Conservation (phyloP, 2,797 vertebrate genomes). For the Ciconia nigra region DNA sequence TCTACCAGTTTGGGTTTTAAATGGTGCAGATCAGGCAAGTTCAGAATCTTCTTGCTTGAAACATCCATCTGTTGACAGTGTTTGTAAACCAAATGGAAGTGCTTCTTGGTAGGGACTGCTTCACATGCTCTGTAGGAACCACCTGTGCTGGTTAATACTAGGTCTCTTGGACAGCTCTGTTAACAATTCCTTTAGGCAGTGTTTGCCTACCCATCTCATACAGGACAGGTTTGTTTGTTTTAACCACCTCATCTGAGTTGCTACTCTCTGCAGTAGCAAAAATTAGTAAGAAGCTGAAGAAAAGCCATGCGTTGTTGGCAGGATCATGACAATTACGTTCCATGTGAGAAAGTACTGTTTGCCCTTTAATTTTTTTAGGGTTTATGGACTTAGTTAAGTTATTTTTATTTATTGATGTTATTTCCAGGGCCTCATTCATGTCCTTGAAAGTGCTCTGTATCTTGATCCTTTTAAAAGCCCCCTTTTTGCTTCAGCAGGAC, state of each 20-base stretch:
- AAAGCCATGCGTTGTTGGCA: background rate
- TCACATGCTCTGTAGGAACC: background rate
- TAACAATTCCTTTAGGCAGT: background rate
- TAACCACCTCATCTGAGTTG: background rate
- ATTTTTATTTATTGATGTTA: background rate
- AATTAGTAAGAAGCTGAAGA: background rate
- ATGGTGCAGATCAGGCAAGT: background rate
- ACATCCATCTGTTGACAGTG: background rate
- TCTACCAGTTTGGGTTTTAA: background rate
- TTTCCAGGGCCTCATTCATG: background rate
- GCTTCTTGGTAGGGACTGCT: background rate
- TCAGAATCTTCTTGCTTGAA: background rate
- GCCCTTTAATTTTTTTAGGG: background rate
- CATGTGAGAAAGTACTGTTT: background rate
- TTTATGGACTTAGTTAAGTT: background rate
- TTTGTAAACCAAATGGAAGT: background rate
- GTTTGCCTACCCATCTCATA: background rate
- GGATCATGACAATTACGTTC: background rate
- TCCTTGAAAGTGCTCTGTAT: background rate
- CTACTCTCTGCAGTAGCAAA: background rate
- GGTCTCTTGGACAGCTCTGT: background rate
- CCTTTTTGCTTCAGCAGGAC: background rate
- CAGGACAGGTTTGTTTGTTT: background rate
- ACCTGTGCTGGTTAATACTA: background rate
- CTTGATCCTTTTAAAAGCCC: background rate